Evolutionary conservation across 2,113 vertebrate species (phyloP).

Genomic region (Pedetes capensis): DNA sequence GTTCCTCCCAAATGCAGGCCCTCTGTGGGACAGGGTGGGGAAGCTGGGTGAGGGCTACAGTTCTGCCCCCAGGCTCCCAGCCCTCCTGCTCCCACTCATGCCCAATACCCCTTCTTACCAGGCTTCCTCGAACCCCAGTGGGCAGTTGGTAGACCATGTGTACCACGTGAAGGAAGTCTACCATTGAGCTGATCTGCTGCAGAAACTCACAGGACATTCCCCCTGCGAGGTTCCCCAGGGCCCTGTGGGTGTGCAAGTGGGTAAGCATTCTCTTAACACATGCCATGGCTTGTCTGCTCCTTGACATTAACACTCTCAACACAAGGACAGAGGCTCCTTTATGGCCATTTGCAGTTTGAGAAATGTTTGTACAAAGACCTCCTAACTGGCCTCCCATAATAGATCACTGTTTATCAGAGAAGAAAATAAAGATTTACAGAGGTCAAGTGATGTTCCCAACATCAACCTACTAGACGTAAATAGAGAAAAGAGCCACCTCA

Average conservation of each 20-base stretch:
- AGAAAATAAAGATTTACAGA: slow-evolving; percentile 43
- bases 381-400: slow-evolving; percentile 22
- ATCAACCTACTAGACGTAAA: not conserved
- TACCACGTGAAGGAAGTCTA: slow-evolving; percentile 85
- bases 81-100: not conserved
- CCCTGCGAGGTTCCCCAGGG: slow-evolving; percentile 85
- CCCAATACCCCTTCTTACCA: slow-evolving; percentile 83
- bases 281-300: not conserved
- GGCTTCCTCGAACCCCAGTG: slow-evolving; percentile 84
- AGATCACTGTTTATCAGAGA: slow-evolving; percentile 1
- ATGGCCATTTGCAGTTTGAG: not conserved
- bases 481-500: not conserved
- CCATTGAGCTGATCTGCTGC: slow-evolving; percentile 83
- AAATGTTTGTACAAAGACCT: not conserved
- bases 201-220: slow-evolving; percentile 89
- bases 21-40: slow-evolving; percentile 78
- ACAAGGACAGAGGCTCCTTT: slow-evolving; percentile 26
- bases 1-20: slow-evolving; percentile 87
- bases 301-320: not conserved
- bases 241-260: slow-evolving; percentile 73
- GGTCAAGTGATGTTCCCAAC: not conserved
- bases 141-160: slow-evolving; percentile 84
- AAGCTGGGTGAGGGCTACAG: not conserved
- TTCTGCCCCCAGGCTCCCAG: not conserved
- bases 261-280: not conserved